Percentiles rank a stretch among this genome's conserved stretches.
Conservation (phyloP, 2,888 invertebrate species). For the Cinara cedri region DNA sequence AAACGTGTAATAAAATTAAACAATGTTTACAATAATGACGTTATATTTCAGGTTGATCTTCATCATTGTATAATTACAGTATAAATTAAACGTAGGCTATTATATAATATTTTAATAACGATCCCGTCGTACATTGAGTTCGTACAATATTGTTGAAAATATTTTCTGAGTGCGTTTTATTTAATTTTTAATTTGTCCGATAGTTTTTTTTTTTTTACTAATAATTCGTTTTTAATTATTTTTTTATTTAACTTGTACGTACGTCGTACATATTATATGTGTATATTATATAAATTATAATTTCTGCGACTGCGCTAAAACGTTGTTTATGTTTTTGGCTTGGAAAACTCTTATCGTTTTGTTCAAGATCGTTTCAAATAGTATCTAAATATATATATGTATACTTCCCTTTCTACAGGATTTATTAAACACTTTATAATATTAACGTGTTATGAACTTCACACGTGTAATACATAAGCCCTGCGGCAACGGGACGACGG, state of each 20-base stretch:
- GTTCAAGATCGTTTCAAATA: slow-evolving; percentile 3
- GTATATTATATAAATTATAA: slow-evolving; percentile 3
- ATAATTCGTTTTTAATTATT: slow-evolving; percentile 1
- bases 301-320: neutral
- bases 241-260: slow-evolving; percentile 4
- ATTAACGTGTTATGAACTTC: neutral
- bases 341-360: slow-evolving; percentile 33
- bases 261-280: too few species aligned
- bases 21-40: slow-evolving; percentile 14
- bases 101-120: slow-evolving; percentile 3
- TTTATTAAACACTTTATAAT: slow-evolving; percentile 4
- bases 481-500: neutral
- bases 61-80: neutral
- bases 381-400: too few species aligned
- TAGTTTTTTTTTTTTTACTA: neutral
- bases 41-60: neutral
- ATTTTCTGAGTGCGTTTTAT: neutral
- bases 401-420: slow-evolving; percentile 30
- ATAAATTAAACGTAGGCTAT: neutral
- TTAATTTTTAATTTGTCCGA: neutral
- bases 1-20: slow-evolving; percentile 11
- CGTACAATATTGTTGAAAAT: too few species aligned
- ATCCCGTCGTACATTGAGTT: neutral
- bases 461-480: slow-evolving; percentile 7
- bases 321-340: slow-evolving; percentile 39